Percentiles rank a stretch among this genome's conserved stretches.
Conservation (phyloP, 2,888 invertebrate species). For the Idaea dimidiata region DNA sequence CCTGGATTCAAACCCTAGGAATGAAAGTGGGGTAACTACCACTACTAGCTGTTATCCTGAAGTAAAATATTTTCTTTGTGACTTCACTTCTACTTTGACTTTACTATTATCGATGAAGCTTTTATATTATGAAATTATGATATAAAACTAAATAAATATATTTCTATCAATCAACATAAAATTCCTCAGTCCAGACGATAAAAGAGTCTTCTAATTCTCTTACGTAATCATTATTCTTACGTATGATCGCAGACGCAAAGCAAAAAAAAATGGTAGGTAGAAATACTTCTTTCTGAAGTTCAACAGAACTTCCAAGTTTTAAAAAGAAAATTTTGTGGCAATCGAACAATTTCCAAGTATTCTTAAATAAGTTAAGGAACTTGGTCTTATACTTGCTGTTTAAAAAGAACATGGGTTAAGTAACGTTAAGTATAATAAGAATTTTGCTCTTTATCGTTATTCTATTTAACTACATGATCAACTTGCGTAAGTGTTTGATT, state of each 20-base stretch:
- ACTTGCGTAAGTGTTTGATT: constrained; percentile 24
- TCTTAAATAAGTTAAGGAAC: constrained; percentile 28
- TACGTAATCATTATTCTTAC: constrained; percentile 23
- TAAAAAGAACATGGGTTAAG: constrained; percentile 37
- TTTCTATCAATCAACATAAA: background rate
- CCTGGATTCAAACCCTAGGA: too few species aligned
- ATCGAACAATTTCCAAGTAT: constrained; percentile 41
- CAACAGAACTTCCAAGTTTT: constrained; percentile 18
- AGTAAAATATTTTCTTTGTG: too few species aligned
- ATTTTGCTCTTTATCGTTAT: background rate
- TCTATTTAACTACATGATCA: constrained; percentile 17
- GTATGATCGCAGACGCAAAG: constrained; percentile 12
- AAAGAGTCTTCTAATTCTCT: constrained; percentile 2
- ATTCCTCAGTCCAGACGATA: background rate
- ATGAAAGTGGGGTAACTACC: too few species aligned
- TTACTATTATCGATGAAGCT: too few species aligned
- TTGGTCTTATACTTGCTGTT: constrained; percentile 34
- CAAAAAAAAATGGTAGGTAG: constrained; percentile 15
- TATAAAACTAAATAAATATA: background rate
- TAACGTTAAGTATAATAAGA: constrained; percentile 24
- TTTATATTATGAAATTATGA: too few species aligned
- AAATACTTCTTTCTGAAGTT: constrained; percentile 11
- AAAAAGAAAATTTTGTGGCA: constrained; percentile 36
- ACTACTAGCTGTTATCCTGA: too few species aligned
- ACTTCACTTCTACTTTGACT: too few species aligned